A percentile compares a stretch with the other conserved stretches of the same genome.
Conservation (phyloP, 2,797 vertebrate species). For the Melanotaenia nigrans region DNA sequence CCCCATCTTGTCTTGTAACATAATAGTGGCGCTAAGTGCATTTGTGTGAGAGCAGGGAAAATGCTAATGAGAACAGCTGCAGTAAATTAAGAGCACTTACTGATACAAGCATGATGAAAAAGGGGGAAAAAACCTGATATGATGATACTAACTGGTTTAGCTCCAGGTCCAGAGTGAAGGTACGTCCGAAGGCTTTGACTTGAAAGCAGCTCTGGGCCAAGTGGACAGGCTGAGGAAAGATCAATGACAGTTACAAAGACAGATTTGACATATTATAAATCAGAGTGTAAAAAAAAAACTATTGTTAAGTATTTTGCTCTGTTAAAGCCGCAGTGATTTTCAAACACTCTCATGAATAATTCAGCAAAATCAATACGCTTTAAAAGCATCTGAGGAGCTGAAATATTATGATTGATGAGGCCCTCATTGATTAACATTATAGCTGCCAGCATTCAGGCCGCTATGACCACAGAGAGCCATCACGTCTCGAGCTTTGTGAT, state of each 20-base stretch:
- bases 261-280: conserved; percentile 37
- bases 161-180: conserved; percentile 91
- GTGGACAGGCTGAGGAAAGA: conserved; percentile 85
- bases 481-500: conserved; percentile 2
- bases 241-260: conserved; percentile 20
- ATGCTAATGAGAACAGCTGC: conserved; percentile 64
- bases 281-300: conserved; percentile 43
- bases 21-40: conserved; percentile 57
- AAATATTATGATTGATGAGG: conserved; percentile 63
- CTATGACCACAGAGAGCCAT: conserved; percentile 18
- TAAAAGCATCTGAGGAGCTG: conserved; percentile 47
- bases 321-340: conserved; percentile 28
- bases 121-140: conserved; percentile 3
- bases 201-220: conserved; percentile 94
- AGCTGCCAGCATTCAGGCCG: conserved; percentile 32
- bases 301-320: conserved; percentile 21
- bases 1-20: conserved; percentile 51
- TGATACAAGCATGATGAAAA: conserved; percentile 24
- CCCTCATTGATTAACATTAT: conserved; percentile 42
- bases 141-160: conserved; percentile 93
- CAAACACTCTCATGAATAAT: conserved; percentile 63
- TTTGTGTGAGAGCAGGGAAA: conserved; percentile 53
- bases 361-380: conserved; percentile 52
- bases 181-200: conserved; percentile 91
- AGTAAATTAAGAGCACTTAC: conserved; percentile 46